Conservation (phyloP, 2,888 invertebrate genomes). For the Nymphalis c-album region DNA sequence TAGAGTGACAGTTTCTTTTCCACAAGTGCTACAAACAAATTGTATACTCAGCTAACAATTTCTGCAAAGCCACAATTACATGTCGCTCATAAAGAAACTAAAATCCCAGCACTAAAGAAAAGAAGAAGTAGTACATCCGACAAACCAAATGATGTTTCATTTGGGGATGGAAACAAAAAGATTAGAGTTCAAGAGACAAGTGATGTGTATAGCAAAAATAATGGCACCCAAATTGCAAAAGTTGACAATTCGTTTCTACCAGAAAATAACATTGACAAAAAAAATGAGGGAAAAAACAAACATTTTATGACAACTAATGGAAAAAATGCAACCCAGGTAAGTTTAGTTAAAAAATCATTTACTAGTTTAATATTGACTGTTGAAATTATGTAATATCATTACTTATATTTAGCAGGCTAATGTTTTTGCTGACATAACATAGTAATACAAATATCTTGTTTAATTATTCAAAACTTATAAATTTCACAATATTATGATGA, state of each 20-base stretch:
- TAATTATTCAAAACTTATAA: too few species aligned
- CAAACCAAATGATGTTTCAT: constrained; percentile 67
- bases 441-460: too few species aligned
- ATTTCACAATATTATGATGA: too few species aligned
- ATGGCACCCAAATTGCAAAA: constrained; percentile 57
- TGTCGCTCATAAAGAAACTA: constrained; percentile 64
- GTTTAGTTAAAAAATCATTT: too few species aligned
- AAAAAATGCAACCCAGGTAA: constrained; percentile 63
- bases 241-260: constrained; percentile 51
- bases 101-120: constrained; percentile 69
- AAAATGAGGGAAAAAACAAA: constrained; percentile 60
- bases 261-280: constrained; percentile 69
- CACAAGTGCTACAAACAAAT: constrained; percentile 69
- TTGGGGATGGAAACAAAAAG: constrained; percentile 65
- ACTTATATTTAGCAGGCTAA: too few species aligned
- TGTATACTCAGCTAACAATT: constrained; percentile 75
- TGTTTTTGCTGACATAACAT: too few species aligned
- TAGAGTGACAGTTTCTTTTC: constrained; percentile 72
- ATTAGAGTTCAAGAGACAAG: constrained; percentile 64
- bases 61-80: constrained; percentile 65
- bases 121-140: constrained; percentile 75
- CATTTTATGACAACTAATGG: constrained; percentile 64
- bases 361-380: too few species aligned
- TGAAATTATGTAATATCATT: too few species aligned
- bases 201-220: constrained; percentile 69